Evolutionary conservation across 2,888 invertebrate species (phyloP).

Genomic region (Calameuta pallipes): DNA sequence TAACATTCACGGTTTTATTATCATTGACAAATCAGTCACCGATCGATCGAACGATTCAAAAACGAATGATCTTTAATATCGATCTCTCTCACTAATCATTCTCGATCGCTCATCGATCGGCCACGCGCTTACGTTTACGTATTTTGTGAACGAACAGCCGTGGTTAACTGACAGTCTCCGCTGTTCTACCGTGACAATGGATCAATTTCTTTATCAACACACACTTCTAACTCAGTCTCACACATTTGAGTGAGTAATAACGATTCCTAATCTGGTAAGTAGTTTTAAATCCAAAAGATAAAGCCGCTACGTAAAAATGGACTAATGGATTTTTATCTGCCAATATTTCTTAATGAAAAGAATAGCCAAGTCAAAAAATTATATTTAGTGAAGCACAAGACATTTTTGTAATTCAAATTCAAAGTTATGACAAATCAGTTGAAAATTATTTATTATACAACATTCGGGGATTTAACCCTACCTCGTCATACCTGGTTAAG

Average conservation of each 20-base stretch:
- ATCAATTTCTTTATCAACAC: conserved; percentile 13
- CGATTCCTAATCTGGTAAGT: conserved; percentile 26
- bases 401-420: background rate
- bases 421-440: background rate
- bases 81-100: background rate
- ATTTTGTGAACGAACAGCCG: conserved; percentile 4
- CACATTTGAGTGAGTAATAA: conserved; percentile 10
- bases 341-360: background rate
- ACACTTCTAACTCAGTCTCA: conserved; percentile 8
- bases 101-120: background rate
- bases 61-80: background rate
- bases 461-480: too few relatives aligned
- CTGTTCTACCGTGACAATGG: conserved; percentile 7
- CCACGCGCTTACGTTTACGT: background rate
- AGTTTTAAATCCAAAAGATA: conserved; percentile 28
- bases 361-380: background rate
- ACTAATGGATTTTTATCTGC: conserved; percentile 6
- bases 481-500: too few relatives aligned
- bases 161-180: background rate
- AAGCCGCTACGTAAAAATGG: conserved; percentile 20
- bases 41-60: background rate
- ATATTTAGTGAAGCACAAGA: background rate
- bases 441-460: background rate
- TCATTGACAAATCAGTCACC: background rate
- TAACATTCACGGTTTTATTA: background rate